Percentiles rank a stretch among this genome's conserved stretches.
Evolutionary conservation across 37 sponge, comb jelly and placozoan species (phyloP).

Genomic region (Eunapius fragilis): DNA sequence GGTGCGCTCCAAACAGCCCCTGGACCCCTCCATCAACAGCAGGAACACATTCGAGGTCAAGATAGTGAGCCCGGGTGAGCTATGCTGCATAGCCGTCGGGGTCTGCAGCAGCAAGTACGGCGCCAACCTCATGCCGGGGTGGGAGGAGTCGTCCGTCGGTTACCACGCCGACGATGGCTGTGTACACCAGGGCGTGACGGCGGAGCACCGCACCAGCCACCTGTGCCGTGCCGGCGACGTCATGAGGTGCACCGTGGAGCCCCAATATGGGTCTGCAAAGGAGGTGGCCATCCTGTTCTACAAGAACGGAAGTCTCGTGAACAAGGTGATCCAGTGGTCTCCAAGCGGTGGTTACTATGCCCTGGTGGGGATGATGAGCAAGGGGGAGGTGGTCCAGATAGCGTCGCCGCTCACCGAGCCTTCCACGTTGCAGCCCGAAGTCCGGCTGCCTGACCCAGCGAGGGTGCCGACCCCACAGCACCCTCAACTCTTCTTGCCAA

Average conservation of each 20-base stretch:
- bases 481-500: neutral
- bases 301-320: conserved; percentile 43
- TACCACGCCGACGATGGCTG: conserved; percentile 72
- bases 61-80: conserved; percentile 50
- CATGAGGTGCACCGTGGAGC: conserved; percentile 50
- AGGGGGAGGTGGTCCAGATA: conserved; percentile 55
- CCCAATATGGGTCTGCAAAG: conserved; percentile 35
- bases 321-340: conserved; percentile 27
- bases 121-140: conserved; percentile 58
- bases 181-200: conserved; percentile 7
- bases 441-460: no score
- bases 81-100: conserved; percentile 67
- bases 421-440: neutral
- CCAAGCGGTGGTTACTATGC: conserved; percentile 60
- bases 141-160: conserved; percentile 64
- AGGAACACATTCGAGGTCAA: conserved; percentile 55
- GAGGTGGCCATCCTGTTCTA: conserved; percentile 60
- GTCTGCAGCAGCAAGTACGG: conserved; percentile 54
- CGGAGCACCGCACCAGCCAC: conserved; percentile 2
- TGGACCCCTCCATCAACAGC: conserved; percentile 20
- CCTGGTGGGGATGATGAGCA: conserved; percentile 74
- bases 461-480: neutral
- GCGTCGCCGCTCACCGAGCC: conserved; percentile 25
- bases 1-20: conserved; percentile 53
- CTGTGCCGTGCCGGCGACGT: conserved; percentile 58